phyloP scores from a whole-genome alignment of 2,888 invertebrate species.

The Rhabditoides inermis region DNA sequence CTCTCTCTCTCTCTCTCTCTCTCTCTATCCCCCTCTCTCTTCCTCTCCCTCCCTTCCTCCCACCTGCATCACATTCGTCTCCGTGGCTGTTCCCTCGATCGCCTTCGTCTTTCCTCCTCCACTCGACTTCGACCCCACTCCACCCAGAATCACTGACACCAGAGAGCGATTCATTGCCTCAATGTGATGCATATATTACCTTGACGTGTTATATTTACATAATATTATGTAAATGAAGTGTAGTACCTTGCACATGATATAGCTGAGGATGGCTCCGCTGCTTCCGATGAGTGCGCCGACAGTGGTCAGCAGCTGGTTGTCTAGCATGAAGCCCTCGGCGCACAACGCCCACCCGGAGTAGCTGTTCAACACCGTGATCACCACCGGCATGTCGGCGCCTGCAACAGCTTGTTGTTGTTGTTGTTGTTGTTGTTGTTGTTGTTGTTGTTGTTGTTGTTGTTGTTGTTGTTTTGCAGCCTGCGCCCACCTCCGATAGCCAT shows the following conservation, averaged over 20 bases:
- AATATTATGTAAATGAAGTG: too few species aligned
- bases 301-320: conserved; percentile 82
- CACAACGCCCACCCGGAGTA: conserved; percentile 88
- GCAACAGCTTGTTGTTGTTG: too few species aligned
- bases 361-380: conserved; percentile 81
- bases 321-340: conserved; percentile 86
- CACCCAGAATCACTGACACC: conserved; percentile 78
- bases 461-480: too few species aligned
- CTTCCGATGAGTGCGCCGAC: conserved; percentile 83
- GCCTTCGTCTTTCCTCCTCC: conserved; percentile 70
- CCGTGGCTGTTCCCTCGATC: conserved; percentile 72
- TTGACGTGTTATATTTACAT: too few species aligned
- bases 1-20: too few species aligned
- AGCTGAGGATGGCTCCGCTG: conserved; percentile 81
- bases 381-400: conserved; percentile 88
- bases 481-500: conserved; percentile 81
- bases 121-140: conserved; percentile 67
- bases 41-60: too few species aligned
- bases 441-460: too few species aligned
- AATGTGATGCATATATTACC: too few species aligned
- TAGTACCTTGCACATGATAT: conserved; percentile 85
- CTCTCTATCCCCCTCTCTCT: too few species aligned
- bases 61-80: conserved; percentile 66
- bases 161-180: conserved; percentile 68
- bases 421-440: too few species aligned